Evolutionary conservation across 1,140 invertebrate species (phyloP), one percentile per base, ranked within the genome.

Genomic region (Sarcophaga peregrina): DNA sequence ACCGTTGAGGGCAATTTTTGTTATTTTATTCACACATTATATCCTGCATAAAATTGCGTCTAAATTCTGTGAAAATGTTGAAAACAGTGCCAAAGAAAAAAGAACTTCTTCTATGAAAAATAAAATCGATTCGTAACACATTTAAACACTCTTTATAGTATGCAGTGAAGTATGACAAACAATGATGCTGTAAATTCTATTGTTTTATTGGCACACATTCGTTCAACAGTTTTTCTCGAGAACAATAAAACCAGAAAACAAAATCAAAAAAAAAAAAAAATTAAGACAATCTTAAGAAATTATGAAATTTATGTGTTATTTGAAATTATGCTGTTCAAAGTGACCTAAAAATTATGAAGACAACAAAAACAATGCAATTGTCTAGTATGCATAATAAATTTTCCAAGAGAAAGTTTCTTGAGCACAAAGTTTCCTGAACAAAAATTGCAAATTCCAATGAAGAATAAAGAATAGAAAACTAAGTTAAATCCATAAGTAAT

Each of bases 151-250:
- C 25, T 37, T n/a, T n/a, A n/a, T n/a, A n/a, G n/a, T 37, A 37
- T 37, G 25, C 25, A 37, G 25, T 37, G 25, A 37, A 37, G 62
- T 8, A 25, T 25, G 20, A 9, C 62, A 68, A 68, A 20, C 62
- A 68, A 68, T 68, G 20, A 68, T 68, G 62, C 62, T 20, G 62
- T 4, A 68, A 25, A 20, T 58, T 58, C 54, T 68, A 78, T 78
- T 78, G 47, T 78, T 78, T 78, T 78, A 78, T 78, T 78, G 75
- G 75, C 75, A 52, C 25, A 78, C 17, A 78, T 72, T 37, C 25
- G 25, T 37, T 37, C 25, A 37, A 37, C 25, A 37, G 6, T 20
- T 68, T 68, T 68, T 17, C 20, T 68, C 20, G 62, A 20, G 17
- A 68, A 68, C 17, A 68, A 68, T 25, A 68, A 68, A 68, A 68